phyloP scores from a whole-genome alignment of 2,888 invertebrate genomes.

The Torymus tubicola region DNA sequence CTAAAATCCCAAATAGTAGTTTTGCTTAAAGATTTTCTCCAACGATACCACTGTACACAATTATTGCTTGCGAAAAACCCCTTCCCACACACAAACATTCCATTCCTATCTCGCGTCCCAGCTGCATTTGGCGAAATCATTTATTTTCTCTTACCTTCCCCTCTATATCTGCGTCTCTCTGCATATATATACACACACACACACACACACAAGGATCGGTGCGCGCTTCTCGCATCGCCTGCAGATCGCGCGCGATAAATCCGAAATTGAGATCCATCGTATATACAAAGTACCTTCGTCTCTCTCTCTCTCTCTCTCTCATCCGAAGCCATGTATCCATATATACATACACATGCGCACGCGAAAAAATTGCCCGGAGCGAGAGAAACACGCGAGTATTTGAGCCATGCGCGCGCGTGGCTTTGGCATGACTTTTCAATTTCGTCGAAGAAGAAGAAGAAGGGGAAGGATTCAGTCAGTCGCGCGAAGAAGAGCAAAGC shows the following conservation, averaged over 20 bases:
- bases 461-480: no score
- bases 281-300: not conserved
- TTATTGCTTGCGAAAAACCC: not conserved
- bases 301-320: no score
- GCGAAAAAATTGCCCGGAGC: conserved; percentile 35
- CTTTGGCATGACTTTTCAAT: conserved; percentile 55
- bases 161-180: not conserved
- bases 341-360: not conserved
- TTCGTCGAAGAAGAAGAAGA: not conserved
- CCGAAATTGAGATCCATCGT: conserved; percentile 44
- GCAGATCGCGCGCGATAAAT: conserved; percentile 28
- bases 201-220: not conserved
- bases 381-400: conserved; percentile 18
- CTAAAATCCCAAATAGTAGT: no score
- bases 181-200: not conserved
- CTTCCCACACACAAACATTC: no score
- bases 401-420: conserved; percentile 12
- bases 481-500: no score
- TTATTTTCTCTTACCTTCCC: not conserved
- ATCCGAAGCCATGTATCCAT: no score
- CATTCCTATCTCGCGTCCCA: no score
- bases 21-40: not conserved
- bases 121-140: conserved; percentile 3
- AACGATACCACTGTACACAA: not conserved
- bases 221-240: no score